Base-by-base conservation (phyloP, 53 echinoderm and acorn worm genomes). In the Actinopyga echinites region DNA sequence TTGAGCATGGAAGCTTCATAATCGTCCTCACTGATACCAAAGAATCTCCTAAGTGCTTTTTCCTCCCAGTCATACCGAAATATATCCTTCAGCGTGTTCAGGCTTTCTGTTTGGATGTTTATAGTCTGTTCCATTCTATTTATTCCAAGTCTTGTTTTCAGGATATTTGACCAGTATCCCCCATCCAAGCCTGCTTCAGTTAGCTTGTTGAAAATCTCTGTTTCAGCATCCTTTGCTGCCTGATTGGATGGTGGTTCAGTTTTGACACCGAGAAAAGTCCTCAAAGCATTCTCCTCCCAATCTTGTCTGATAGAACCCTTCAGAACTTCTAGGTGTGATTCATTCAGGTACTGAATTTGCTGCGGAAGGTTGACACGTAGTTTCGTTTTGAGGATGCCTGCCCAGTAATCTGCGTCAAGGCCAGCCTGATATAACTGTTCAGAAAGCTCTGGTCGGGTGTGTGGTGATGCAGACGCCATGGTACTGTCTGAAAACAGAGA, bases 281-380 rank as follows among this genome's bases (percentile, higher is more conserved):
- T 22, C 56, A 78, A 53, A 54, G 55, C 53, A 8, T 56, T 55
- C 30, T 78, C 56, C 79, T 78, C 79, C 79, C 79, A 78, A 6
- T 30, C 32, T 52, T 78, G 79, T 56, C 79, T 78, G 1, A 53
- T 26, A 53, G 54, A 49, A 23, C 23, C 56, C 10, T 52, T 54
- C 17, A 78, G 56, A 55, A 49, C 56, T 53, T 49, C 8, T 4
- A 54, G 32, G 32, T 78, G 55, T 54, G 55, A 21, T 78, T 78
- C 79, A 53, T 78, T 32, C 1, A 78, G 79, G 56, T 78, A 78
- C 54, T 78, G 79, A 21, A 78, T 23, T 78, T 78, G 79, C 32
- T 23, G 54, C 52, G 56, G 56, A 52, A 52, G 54, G 30, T 53
- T 78, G 32, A 78, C 20, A 2, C 52, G 4, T 5, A 78, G 56